Conservation (phyloP, 2,888 invertebrate genomes). For the Amiota mariae region DNA sequence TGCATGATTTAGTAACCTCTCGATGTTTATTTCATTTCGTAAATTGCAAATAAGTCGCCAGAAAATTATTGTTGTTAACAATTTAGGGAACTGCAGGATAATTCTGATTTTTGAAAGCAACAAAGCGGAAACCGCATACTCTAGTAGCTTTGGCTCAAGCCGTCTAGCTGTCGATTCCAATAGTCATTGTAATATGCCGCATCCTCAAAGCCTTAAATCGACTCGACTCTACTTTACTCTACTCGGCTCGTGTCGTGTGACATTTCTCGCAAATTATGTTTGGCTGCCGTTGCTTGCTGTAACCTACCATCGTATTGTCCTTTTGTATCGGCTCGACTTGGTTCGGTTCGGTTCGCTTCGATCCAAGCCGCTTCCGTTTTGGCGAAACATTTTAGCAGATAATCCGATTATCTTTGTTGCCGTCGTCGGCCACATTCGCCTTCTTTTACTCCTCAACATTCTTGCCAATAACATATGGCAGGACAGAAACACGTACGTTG, state of each 20-base stretch:
- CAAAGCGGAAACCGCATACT: slow-evolving; percentile 16
- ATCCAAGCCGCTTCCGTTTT: not conserved
- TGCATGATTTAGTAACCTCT: slow-evolving; percentile 59
- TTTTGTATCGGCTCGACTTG: not conserved
- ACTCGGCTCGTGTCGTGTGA: slow-evolving; percentile 56
- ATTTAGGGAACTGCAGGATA: slow-evolving; percentile 1
- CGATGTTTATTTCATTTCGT: slow-evolving; percentile 52
- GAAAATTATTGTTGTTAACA: slow-evolving; percentile 44
- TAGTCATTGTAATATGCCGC: slow-evolving; percentile 5
- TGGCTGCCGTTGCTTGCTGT: slow-evolving; percentile 42
- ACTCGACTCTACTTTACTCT: slow-evolving; percentile 31
- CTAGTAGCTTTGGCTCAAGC: not conserved
- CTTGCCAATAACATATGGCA: slow-evolving; percentile 25
- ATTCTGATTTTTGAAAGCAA: not conserved
- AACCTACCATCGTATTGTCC: slow-evolving; percentile 25
- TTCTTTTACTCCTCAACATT: not conserved
- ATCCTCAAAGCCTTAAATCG: not conserved
- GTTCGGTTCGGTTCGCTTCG: slow-evolving; percentile 36
- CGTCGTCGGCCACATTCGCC: slow-evolving; percentile 6
- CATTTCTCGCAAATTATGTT: slow-evolving; percentile 67
- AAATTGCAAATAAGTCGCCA: slow-evolving; percentile 64
- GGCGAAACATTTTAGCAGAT: slow-evolving; percentile 39
- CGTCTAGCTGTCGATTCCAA: not conserved
- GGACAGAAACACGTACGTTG: slow-evolving; percentile 16
- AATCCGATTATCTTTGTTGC: slow-evolving; percentile 50